Conservation (phyloP, 2,797 vertebrate species). For the Dendrocincla fuliginosa region DNA sequence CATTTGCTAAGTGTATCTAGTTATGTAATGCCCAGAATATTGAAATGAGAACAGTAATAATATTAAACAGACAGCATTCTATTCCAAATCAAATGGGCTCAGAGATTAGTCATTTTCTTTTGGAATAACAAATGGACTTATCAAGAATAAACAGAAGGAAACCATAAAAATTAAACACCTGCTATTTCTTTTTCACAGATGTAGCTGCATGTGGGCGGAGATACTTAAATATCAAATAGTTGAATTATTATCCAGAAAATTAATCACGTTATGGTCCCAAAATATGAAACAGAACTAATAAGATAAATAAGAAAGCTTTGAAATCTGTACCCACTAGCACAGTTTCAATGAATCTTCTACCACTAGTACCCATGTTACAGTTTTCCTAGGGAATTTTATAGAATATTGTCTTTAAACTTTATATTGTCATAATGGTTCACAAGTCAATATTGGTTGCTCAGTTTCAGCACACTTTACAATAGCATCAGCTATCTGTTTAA, state of each 20-base stretch:
- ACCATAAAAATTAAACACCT: conserved; percentile 62
- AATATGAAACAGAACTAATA: conserved; percentile 5
- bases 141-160: conserved; percentile 67
- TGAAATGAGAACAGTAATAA: conserved; percentile 4
- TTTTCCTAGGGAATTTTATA: not conserved
- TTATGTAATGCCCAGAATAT: not conserved
- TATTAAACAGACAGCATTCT: not conserved
- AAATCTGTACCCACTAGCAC: not conserved
- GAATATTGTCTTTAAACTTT: not conserved
- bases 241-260: conserved; percentile 64
- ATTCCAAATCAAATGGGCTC: conserved; percentile 25
- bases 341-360: not conserved
- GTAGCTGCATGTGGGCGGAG: conserved; percentile 50
- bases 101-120: conserved; percentile 50
- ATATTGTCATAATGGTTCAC: not conserved
- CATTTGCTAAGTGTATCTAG: not conserved
- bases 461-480: not conserved
- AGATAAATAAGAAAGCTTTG: not conserved
- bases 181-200: conserved; percentile 63
- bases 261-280: not conserved
- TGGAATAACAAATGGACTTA: conserved; percentile 56
- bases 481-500: not conserved
- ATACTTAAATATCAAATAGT: conserved; percentile 48
- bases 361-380: not conserved
- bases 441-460: not conserved